These are phyloP conservation scores for Polydrusus tereticollis DNA, from an alignment of 2,888 invertebrate species.

Conservation along the genomic window DNA sequence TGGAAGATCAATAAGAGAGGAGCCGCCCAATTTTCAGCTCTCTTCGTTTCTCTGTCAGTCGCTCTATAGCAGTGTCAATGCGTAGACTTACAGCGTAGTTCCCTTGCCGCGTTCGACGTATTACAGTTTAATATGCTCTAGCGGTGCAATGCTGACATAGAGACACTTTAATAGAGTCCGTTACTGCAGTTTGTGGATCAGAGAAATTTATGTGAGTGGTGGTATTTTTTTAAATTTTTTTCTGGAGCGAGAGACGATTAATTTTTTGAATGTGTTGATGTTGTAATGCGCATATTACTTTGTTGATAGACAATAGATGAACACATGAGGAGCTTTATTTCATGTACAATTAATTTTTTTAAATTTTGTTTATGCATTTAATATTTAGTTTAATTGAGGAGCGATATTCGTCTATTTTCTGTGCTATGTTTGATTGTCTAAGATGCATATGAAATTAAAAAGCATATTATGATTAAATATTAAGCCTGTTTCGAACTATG, in stretches of 20 bases:
- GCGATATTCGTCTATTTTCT: no score
- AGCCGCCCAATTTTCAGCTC: constrained; percentile 45
- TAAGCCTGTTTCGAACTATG: no score
- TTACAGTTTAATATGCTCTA: constrained; percentile 19
- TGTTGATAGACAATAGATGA: not conserved
- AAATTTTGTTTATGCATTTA: not conserved
- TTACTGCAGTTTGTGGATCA: not conserved
- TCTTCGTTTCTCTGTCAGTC: constrained; percentile 45
- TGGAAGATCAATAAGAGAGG: constrained; percentile 46
- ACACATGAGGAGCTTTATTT: not conserved
- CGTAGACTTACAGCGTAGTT: constrained; percentile 36
- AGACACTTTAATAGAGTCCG: constrained; percentile 3
- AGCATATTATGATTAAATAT: no score
- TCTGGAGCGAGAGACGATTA: not conserved
- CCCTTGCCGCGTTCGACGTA: constrained; percentile 29
- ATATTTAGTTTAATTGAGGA: no score
- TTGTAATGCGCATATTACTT: not conserved
- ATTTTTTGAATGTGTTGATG: not conserved
- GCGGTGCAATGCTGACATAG: constrained; percentile 31
- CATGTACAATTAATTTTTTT: not conserved
- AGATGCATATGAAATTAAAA: no score
- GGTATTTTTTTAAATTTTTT: not conserved
- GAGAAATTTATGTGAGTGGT: not conserved
- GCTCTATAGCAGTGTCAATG: constrained; percentile 42
- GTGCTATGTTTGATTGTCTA: no score